Percentiles rank a stretch among this genome's conserved stretches.
These are phyloP conservation scores for Aldrovandia affinis DNA, from an alignment of 2,797 vertebrate genomes.

Conservation along the genomic window DNA sequence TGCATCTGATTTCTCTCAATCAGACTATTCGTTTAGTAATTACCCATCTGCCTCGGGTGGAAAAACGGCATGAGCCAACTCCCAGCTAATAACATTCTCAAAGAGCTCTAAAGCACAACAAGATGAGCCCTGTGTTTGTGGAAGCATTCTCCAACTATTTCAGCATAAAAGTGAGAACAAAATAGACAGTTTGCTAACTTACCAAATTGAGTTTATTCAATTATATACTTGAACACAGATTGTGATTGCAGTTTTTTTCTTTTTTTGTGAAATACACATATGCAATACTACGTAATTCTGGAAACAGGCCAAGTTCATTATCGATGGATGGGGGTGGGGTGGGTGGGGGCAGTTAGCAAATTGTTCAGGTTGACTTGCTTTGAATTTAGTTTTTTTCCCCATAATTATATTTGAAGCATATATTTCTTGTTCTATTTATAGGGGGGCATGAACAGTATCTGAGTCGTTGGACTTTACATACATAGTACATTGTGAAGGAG, in stretches of 20 bases:
- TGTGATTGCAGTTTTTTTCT: slow-evolving; percentile 69
- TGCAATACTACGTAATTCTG: slow-evolving; percentile 68
- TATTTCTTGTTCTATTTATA: too few relatives aligned
- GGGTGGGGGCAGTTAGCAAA: slow-evolving; percentile 9
- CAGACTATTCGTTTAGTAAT: slow-evolving; percentile 99
- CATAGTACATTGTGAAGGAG: too few relatives aligned
- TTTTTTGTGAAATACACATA: slow-evolving; percentile 68
- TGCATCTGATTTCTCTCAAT: slow-evolving; percentile 98
- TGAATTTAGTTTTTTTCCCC: too few relatives aligned
- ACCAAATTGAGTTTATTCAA: slow-evolving; percentile 87
- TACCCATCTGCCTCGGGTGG: slow-evolving; percentile 99
- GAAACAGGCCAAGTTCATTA: slow-evolving; percentile 56
- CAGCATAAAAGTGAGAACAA: slow-evolving; percentile 83
- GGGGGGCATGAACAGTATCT: too few relatives aligned
- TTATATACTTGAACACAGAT: slow-evolving; percentile 86
- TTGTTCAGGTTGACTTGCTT: neutral
- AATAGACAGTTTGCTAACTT: slow-evolving; percentile 88
- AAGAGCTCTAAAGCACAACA: slow-evolving; percentile 90
- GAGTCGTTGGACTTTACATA: too few relatives aligned
- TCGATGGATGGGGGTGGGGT: too few relatives aligned
- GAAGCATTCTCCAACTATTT: slow-evolving; percentile 87
- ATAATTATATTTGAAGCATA: too few relatives aligned
- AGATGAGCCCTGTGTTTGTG: slow-evolving; percentile 85
- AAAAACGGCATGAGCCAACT: slow-evolving; percentile 91
- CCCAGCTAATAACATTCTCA: slow-evolving; percentile 94